Base-by-base conservation (phyloP, 2,888 invertebrate genomes). In the Synergus japonicus region DNA sequence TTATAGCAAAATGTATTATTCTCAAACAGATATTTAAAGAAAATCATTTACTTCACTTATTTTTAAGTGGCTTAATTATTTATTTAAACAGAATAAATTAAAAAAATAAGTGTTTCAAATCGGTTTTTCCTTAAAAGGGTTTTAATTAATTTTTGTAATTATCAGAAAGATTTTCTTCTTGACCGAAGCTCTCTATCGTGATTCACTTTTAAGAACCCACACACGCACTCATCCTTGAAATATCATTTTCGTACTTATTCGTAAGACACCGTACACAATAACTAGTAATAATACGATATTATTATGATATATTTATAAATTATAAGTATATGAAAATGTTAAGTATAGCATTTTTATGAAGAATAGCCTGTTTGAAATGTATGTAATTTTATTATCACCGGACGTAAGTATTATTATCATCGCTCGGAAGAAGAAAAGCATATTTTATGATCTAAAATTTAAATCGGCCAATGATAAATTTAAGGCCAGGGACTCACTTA, bases 291-390 rank as follows among this genome's bases (percentile, higher is more conserved):
- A 86, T 81, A 82, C 82, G 85, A 86, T 85, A 85, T 85, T 85
- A 86, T 85, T 83, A 83, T 85, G 84, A 85, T 86, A 87, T 84
- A 85, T 86, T 87, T 85, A 87, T 87, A 86, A 83, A 86, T 87
- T 84, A 87, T 86, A 85, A 84, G 86, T 82, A 79, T 86, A 86
- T 87, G 82, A 82, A 83, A 86, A 86, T 85, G 85, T 87, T 87
- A 87, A 85, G 85, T 85, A 86, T 88, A 89, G 87, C 86, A 88
- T 89, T 89, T 89, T 89, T 89, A 88, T 87, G 85, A 82, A 84
- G 77, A 85, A 81, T 81, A 81, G 83, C 82, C 86, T 84, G 82
- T 84, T 85, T 82, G 77, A 83, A 82, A 79, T 78, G 63, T 83
- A 81, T 82, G 83, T 83, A 84, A 82, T 83, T 79, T 81, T 84